Percentiles rank a stretch among this genome's conserved stretches.
These are phyloP conservation scores for Cynoglossus semilaevis DNA, from an alignment of 2,113 vertebrate genomes.

Conservation along the genomic window DNA sequence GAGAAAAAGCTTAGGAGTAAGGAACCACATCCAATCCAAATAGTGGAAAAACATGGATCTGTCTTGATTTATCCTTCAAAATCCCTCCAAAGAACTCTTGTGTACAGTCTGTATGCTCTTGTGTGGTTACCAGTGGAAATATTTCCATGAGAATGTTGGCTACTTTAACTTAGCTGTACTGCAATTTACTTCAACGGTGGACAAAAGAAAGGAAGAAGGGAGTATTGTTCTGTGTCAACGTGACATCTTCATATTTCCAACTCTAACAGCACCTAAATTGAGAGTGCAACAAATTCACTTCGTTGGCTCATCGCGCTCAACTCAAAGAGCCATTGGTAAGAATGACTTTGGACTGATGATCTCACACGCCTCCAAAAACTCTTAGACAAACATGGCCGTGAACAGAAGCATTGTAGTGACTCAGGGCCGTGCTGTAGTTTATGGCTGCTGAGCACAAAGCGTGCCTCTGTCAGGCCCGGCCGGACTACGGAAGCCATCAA, in stretches of 20 bases:
- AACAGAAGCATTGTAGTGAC: constrained; percentile 67
- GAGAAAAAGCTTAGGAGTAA: background rate
- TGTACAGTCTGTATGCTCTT: constrained; percentile 1
- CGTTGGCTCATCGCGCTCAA: constrained; percentile 28
- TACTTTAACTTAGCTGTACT: constrained; percentile 15
- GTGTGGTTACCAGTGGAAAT: constrained; percentile 39
- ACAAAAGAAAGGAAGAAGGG: constrained; percentile 3
- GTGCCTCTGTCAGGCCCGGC: constrained; percentile 49
- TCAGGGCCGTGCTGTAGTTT: constrained; percentile 52
- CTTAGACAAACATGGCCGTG: constrained; percentile 62
- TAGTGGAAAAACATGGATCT: constrained; percentile 5
- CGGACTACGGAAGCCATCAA: constrained; percentile 55
- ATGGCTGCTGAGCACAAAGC: constrained; percentile 62
- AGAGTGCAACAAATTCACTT: constrained; percentile 8
- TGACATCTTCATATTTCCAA: constrained; percentile 26
- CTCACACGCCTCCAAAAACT: constrained; percentile 46
- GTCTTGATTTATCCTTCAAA: constrained; percentile 6
- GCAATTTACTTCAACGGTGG: constrained; percentile 1
- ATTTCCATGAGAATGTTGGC: constrained; percentile 33
- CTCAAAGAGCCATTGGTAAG: constrained; percentile 13
- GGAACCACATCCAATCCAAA: constrained; percentile 18
- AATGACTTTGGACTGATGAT: constrained; percentile 43
- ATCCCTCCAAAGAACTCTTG: constrained; percentile 6
- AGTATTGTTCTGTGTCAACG: constrained; percentile 16
- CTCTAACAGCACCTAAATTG: constrained; percentile 6